These are phyloP conservation scores for Temnothorax longispinosus DNA, from an alignment of 1,140 invertebrate species.

Conservation along the genomic window DNA sequence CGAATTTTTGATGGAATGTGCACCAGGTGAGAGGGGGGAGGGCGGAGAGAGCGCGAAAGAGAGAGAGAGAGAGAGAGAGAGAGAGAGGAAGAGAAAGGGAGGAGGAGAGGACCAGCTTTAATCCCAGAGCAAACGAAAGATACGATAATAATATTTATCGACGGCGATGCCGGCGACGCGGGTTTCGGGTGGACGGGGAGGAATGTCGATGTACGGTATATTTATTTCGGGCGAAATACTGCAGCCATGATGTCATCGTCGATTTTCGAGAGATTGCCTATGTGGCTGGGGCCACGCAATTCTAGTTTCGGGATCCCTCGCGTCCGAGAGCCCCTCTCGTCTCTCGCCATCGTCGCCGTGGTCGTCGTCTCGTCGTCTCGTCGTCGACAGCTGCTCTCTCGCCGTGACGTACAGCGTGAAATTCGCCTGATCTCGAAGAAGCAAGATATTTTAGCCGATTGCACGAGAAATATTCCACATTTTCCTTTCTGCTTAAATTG, in stretches of 20 bases:
- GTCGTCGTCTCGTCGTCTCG: conserved; percentile 31
- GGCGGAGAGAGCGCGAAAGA: neutral
- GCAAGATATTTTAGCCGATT: conserved; percentile 15
- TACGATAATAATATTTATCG: conserved; percentile 53
- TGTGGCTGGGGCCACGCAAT: conserved; percentile 39
- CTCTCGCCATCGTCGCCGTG: neutral
- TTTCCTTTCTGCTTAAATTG: neutral
- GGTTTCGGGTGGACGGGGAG: conserved; percentile 25
- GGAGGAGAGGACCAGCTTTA: conserved; percentile 21
- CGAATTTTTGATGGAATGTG: conserved; percentile 44
- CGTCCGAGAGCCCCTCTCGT: conserved; percentile 10
- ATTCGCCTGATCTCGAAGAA: conserved; percentile 10
- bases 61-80: no score
- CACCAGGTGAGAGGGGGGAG: conserved; percentile 34
- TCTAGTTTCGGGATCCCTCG: conserved; percentile 59
- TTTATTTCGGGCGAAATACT: conserved; percentile 72
- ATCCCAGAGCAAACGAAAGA: conserved; percentile 54
- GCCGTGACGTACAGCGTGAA: neutral
- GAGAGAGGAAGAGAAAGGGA: neutral
- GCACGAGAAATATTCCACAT: neutral
- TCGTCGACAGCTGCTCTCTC: conserved; percentile 24
- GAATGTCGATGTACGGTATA: conserved; percentile 74
- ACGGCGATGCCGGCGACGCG: neutral
- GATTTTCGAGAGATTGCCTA: conserved; percentile 69
- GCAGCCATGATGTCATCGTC: conserved; percentile 69